Evolutionary conservation across 2,888 invertebrate genomes (phyloP), one percentile per base, ranked within the genome.

Genomic region (Metellina segmentata): DNA sequence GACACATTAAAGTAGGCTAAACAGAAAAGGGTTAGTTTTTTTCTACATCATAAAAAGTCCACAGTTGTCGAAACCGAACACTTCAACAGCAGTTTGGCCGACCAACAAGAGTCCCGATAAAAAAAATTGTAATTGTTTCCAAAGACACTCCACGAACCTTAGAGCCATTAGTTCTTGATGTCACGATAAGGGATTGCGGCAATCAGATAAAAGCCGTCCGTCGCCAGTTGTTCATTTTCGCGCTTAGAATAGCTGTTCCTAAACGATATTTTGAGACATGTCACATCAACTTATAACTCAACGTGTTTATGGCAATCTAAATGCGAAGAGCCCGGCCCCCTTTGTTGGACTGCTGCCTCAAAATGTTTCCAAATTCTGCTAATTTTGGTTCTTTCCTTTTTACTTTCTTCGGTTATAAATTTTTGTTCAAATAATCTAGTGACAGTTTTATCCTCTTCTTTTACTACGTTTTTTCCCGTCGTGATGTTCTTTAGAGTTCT

Each of bases 231-330:
- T 75, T 85, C 85, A 85, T 85, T 85, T 85, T 85, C 85, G 34
- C 85, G 85, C 85, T 85, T 85, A 85, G 85, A 85, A 85, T 85
- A 85, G 85, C 61, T 48, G 34, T 71, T 34, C 61, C 53, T 85
- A 53, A 79, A 75, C 85, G 85, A 74, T 61, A 75, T 85, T 85
- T 85, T 75, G 49, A 85, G 20, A 53, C 49, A 72, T 51, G 74
- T 53, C 75, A 75, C 75, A 74, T 52, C 34, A 52, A 48, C 74
- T 85, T 52, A 85, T 85, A 85, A 85, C 61, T 85, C 85, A 53
- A 20, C 51, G 34, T 75, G 85, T 85, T 85, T 85, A 85, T 85
- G 85, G 85, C 53, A 85, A 85, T 85, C 74, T 85, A 75, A 61
- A 61, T 4, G 16, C 74, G 61, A 75, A 74, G 71, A 20, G n/a